These are phyloP conservation scores for Coryphaenoides rupestris DNA, from an alignment of 2,113 vertebrate genomes.

Conservation along the genomic window DNA sequence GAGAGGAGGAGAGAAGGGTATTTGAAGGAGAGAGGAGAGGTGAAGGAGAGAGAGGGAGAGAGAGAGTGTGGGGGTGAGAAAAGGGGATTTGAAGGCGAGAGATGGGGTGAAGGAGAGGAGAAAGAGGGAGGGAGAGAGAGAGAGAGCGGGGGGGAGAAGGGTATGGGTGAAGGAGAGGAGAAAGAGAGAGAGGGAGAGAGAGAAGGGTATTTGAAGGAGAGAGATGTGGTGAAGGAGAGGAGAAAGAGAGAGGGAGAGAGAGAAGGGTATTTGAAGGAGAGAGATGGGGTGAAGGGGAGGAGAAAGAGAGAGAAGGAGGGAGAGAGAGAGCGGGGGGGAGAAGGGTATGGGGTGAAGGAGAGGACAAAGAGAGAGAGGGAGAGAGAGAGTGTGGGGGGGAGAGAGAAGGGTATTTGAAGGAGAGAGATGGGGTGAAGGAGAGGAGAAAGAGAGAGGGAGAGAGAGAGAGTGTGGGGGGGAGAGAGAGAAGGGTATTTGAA, in stretches of 20 bases:
- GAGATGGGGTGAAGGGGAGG: neutral
- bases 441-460: neutral
- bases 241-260: conserved; percentile 14
- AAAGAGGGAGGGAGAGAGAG: conserved; percentile 12
- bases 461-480: too few species aligned
- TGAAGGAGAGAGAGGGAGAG: neutral
- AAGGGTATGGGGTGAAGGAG: neutral
- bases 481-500: too few species aligned
- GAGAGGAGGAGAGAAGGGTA: conserved; percentile 3
- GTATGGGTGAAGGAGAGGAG: neutral
- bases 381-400: conserved; percentile 3
- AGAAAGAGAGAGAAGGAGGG: neutral
- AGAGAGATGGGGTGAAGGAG: too few species aligned
- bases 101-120: conserved; percentile 1
- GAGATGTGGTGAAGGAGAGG: conserved; percentile 1
- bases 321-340: neutral
- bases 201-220: too few species aligned
- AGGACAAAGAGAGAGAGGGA: conserved; percentile 15
- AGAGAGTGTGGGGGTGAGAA: neutral
- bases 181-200: neutral
- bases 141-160: conserved; percentile 3
- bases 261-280: too few species aligned
- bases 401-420: neutral
- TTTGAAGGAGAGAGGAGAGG: neutral
- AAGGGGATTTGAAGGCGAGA: neutral